Conservation (phyloP, 2,113 vertebrate genomes). For the Todiramphus chloris region DNA sequence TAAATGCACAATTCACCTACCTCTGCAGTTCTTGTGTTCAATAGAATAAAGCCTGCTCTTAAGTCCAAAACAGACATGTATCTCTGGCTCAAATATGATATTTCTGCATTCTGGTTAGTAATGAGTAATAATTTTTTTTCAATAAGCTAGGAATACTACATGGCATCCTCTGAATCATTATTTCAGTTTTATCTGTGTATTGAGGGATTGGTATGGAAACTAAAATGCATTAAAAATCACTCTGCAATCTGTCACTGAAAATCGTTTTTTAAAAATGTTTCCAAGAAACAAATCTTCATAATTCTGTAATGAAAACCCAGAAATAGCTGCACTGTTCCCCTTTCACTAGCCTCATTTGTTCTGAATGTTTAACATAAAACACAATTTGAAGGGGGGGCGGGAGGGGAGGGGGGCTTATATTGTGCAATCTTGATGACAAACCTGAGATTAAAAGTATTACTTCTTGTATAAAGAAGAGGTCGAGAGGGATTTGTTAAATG, state of each 20-base stretch:
- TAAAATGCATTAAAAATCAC: background rate
- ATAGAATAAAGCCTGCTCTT: background rate
- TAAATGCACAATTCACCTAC: background rate
- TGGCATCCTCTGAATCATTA: background rate
- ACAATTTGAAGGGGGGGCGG: background rate
- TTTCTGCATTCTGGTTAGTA: background rate
- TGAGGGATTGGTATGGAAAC: background rate
- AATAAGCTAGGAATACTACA: background rate
- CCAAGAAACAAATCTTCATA: constrained; percentile 14
- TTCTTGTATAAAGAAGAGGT: background rate
- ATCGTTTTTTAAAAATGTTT: background rate
- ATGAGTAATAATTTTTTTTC: background rate
- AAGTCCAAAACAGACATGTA: background rate
- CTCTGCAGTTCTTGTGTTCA: background rate
- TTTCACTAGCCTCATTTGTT: background rate
- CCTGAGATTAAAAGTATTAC: background rate
- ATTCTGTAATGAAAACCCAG: background rate
- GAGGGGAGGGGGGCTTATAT: background rate
- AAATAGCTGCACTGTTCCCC: background rate
- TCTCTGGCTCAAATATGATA: background rate
- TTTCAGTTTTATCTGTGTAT: background rate
- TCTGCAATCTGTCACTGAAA: constrained; percentile 10
- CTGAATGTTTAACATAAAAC: background rate
- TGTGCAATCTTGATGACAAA: background rate
- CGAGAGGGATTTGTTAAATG: background rate